Evolutionary conservation across 1,140 invertebrate species (phyloP), one percentile per base, ranked within the genome.

Genomic region (Wasmannia auropunctata): DNA sequence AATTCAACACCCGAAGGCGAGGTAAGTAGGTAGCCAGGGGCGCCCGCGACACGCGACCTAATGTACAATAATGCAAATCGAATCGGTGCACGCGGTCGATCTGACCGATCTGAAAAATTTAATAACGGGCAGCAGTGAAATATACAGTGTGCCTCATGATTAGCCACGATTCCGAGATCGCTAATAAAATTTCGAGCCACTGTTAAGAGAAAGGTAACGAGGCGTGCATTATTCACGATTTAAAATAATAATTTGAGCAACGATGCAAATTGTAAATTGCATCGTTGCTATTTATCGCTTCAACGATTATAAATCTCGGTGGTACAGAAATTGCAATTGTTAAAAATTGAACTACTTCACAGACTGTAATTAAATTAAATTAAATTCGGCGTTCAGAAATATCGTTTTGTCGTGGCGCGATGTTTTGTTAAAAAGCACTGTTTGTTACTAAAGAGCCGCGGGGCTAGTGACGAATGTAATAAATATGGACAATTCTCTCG

Each of bases 41-140:
- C n/a, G 62, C 22, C 31, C 28, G 22, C 69, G 65, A 76, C 89
- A 90, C 89, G 89, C 89, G 88, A 90, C 60, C 88, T 87, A 54
- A 87, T 80, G 77, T 89, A 86, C 88, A n/a, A 37, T 77, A 85
- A 90, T 90, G 88, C 74, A 89, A 87, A 89, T 87, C 80, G 88
- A 90, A 87, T 62, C 63, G 51, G 54, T 60, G 80, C 80, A 75
- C 79, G 60, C 80, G 51, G 80, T 60, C 70, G 89, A 90, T 89
- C 60, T 77, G 70, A 49, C 79, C 75, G 62, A 79, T 80, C 40
- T 34, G 22, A 74, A 8, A n/a, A 51, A 80, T 37, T 69, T 54
- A 80, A 69, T 51, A 40, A 69, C 51, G 31, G 14, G 0, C n/a
- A 19, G n/a, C n/a, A n/a, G 14, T 19, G 43, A 67, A 54, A 67